These are phyloP conservation scores for Peromyscus eremicus DNA, from an alignment of 2,797 vertebrate species.

Conservation along the genomic window DNA sequence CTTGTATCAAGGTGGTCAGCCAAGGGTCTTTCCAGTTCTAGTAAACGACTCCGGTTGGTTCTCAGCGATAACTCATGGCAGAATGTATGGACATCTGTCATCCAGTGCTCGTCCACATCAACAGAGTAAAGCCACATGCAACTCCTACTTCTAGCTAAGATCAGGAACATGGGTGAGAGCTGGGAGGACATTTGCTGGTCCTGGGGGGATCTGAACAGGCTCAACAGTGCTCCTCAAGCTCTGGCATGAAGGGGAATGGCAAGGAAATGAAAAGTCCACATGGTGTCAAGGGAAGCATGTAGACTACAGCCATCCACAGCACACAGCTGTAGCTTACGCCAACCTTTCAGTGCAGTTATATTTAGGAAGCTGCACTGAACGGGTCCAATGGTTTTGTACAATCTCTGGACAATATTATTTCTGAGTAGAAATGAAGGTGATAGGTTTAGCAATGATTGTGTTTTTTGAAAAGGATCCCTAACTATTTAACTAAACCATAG, in stretches of 20 bases:
- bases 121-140: background rate
- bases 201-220: background rate
- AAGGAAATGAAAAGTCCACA: background rate
- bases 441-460: background rate
- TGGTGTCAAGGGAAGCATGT: accelerated
- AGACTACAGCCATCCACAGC: background rate
- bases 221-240: background rate
- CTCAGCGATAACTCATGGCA: background rate
- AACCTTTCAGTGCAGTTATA: background rate
- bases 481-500: background rate
- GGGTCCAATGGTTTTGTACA: background rate
- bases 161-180: background rate
- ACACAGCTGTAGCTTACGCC: background rate
- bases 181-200: background rate
- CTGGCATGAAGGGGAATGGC: background rate
- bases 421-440: background rate
- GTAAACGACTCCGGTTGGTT: background rate
- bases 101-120: background rate
- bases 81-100: background rate
- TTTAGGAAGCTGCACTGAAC: background rate
- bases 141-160: background rate
- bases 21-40: background rate
- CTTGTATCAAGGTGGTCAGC: background rate
- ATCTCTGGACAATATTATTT: background rate
- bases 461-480: background rate